A percentile compares a stretch with the other conserved stretches of the same genome.
phyloP scores from a whole-genome alignment of 2,888 invertebrate species.

The Troides helena region DNA sequence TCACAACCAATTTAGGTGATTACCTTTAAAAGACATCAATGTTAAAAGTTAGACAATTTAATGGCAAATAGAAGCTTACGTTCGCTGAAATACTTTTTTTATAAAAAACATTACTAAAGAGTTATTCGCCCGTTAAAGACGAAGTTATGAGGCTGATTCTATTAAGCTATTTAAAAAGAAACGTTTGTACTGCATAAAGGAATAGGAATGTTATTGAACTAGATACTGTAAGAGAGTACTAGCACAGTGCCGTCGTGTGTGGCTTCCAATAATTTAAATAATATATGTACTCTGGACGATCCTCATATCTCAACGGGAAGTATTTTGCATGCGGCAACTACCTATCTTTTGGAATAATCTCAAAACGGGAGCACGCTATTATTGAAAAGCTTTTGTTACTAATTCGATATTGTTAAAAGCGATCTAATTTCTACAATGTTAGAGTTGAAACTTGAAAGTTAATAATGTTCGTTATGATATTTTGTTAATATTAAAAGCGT shows the following conservation, averaged over 20 bases:
- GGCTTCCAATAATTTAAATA: slow-evolving; percentile 68
- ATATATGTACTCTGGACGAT: slow-evolving; percentile 64
- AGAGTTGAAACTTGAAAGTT: slow-evolving; percentile 34
- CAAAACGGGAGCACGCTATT: slow-evolving; percentile 59
- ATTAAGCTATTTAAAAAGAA: slow-evolving; percentile 8
- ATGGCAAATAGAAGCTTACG: slow-evolving; percentile 5
- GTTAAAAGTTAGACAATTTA: slow-evolving; percentile 10
- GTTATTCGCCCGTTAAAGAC: not conserved
- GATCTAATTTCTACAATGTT: slow-evolving; percentile 21
- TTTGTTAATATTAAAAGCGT: slow-evolving; percentile 35
- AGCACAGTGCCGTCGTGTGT: slow-evolving; percentile 67
- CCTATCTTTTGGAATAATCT: slow-evolving; percentile 75
- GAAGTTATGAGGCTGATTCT: slow-evolving; percentile 3
- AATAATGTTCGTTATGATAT: slow-evolving; percentile 29
- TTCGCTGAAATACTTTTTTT: slow-evolving; percentile 7
- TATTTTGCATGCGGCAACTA: slow-evolving; percentile 74
- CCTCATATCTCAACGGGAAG: slow-evolving; percentile 76
- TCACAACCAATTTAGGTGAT: slow-evolving; percentile 6
- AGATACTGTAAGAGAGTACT: slow-evolving; percentile 29
- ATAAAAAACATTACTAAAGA: slow-evolving; percentile 1
- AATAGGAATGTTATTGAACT: slow-evolving; percentile 23
- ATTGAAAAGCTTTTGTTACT: slow-evolving; percentile 38
- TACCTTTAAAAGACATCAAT: slow-evolving; percentile 12
- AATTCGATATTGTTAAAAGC: slow-evolving; percentile 28
- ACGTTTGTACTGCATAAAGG: slow-evolving; percentile 13